Conservation (phyloP, 2,797 vertebrate genomes). For the Morus bassanus region DNA sequence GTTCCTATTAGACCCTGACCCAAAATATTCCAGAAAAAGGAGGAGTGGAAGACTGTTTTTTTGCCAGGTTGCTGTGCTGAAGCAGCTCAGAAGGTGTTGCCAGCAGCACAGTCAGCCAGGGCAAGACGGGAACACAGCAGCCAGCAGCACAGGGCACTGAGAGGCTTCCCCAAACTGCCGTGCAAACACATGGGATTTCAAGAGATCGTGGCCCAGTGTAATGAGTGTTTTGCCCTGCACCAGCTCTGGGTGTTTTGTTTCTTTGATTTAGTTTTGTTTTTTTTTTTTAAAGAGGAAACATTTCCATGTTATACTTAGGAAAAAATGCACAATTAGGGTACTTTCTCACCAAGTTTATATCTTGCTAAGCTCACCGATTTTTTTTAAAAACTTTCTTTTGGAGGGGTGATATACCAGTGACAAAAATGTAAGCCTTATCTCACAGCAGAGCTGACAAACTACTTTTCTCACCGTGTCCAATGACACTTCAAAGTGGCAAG, state of each 20-base stretch:
- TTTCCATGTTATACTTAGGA: background rate
- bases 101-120: background rate
- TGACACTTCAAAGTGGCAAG: background rate
- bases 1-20: background rate
- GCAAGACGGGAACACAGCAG: background rate
- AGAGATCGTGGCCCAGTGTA: background rate
- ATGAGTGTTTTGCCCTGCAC: background rate
- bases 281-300: background rate
- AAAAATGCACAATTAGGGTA: background rate
- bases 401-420: background rate
- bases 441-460: background rate
- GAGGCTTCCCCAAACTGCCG: background rate
- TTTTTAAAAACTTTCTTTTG: background rate
- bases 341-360: background rate
- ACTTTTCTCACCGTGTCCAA: background rate
- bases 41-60: background rate
- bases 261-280: background rate
- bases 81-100: background rate
- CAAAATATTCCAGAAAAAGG: background rate
- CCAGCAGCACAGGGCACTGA: accelerated
- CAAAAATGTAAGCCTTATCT: background rate
- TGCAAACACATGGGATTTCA: accelerated
- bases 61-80: background rate
- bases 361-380: background rate
- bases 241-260: background rate